These are phyloP conservation scores for Microcebus murinus DNA, from an alignment of 2,113 vertebrate species.

Conservation along the genomic window DNA sequence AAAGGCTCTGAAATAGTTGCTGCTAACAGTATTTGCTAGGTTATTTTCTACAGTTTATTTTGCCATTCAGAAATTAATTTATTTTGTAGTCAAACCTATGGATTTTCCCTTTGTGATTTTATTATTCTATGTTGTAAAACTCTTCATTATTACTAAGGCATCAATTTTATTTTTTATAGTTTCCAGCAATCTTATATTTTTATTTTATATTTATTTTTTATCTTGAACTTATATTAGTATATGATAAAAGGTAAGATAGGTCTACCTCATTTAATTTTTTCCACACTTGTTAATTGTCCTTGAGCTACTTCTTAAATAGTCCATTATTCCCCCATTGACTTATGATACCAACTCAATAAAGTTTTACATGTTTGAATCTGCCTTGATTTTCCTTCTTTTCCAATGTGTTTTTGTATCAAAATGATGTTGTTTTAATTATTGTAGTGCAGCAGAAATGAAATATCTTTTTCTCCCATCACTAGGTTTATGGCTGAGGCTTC, in stretches of 20 bases:
- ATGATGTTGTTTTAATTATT: neutral
- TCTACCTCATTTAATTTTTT: neutral
- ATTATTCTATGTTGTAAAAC: neutral
- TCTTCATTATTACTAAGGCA: neutral
- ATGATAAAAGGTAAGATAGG: neutral
- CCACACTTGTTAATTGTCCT: neutral
- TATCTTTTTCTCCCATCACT: neutral
- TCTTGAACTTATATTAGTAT: neutral
- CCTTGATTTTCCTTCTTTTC: conserved; percentile 19
- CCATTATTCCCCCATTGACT: neutral
- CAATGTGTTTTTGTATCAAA: neutral
- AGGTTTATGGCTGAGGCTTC: neutral
- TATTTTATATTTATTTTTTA: conserved; percentile 11
- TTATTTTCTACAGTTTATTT: neutral
- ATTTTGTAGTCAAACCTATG: neutral
- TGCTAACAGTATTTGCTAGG: neutral
- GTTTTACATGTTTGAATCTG: neutral
- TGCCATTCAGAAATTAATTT: neutral
- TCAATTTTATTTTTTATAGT: neutral
- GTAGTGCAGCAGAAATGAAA: neutral
- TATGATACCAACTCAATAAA: neutral
- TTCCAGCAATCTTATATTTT: neutral
- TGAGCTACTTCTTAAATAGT: neutral
- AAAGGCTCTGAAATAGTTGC: neutral
- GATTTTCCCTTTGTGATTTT: neutral